Percentiles rank a stretch among this genome's conserved stretches.
Evolutionary conservation across 1,140 invertebrate genomes (phyloP).

Genomic region (Monomorium pharaonis): DNA sequence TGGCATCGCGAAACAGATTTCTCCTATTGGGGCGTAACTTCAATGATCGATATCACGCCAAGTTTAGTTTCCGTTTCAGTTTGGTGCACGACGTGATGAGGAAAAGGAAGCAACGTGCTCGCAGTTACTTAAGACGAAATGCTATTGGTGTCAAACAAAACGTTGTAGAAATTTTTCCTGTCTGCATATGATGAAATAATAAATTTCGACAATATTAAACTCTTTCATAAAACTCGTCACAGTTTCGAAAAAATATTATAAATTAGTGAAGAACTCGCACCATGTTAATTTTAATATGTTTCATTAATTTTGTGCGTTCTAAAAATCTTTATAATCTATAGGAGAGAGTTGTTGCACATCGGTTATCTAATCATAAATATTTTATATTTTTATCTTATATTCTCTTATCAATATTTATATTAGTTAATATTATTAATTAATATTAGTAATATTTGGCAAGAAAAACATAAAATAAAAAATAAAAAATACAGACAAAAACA

Average conservation of each 20-base stretch:
- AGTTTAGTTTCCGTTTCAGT: conserved; percentile 14
- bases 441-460: no score
- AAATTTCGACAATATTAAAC: neutral
- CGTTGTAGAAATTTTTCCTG: conserved; percentile 50
- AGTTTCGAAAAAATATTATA: neutral
- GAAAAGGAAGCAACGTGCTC: conserved; percentile 59
- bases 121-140: conserved; percentile 61
- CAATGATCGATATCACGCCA: conserved; percentile 57
- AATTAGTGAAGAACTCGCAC: neutral
- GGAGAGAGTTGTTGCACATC: no score
- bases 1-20: conserved; percentile 38
- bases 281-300: neutral
- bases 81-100: conserved; percentile 21
- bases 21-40: conserved; percentile 19
- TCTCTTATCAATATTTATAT: no score
- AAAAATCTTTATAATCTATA: neutral
- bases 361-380: no score
- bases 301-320: neutral
- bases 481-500: no score
- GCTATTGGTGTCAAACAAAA: conserved; percentile 29
- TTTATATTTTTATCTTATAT: no score
- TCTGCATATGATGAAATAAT: neutral
- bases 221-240: neutral
- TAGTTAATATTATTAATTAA: no score
- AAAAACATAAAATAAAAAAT: no score